Percentiles rank a stretch among this genome's conserved stretches.
phyloP scores from a whole-genome alignment of 1,140 invertebrate genomes.

The Zelostemma sp. region DNA sequence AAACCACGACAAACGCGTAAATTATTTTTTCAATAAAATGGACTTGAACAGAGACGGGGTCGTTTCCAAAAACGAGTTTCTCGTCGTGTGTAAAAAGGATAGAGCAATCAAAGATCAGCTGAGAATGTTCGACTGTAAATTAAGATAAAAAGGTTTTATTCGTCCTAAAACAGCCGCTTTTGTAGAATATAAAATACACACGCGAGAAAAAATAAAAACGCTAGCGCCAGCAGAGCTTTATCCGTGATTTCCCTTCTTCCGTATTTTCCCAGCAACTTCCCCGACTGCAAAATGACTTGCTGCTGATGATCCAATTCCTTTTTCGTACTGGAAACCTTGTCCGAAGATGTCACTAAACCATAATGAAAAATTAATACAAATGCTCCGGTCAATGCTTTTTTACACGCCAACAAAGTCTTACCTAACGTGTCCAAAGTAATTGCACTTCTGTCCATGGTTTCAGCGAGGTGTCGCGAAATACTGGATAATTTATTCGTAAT shows the following conservation, averaged over 20 bases:
- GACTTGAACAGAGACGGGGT: slow-evolving; percentile 58
- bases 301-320: slow-evolving; percentile 89
- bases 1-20: slow-evolving; percentile 54
- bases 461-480: slow-evolving; percentile 86
- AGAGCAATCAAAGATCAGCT: slow-evolving; percentile 50
- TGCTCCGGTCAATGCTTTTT: not conserved
- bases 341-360: slow-evolving; percentile 65
- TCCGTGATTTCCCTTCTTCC: slow-evolving; percentile 94
- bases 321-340: slow-evolving; percentile 77
- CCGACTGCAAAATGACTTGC: slow-evolving; percentile 87
- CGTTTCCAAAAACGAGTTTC: slow-evolving; percentile 59
- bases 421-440: slow-evolving; percentile 86
- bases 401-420: slow-evolving; percentile 38
- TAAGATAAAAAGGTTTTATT: slow-evolving; percentile 6
- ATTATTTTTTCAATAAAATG: slow-evolving; percentile 61
- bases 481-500: slow-evolving; percentile 87
- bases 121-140: slow-evolving; percentile 41
- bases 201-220: slow-evolving; percentile 91
- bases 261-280: slow-evolving; percentile 94
- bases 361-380: slow-evolving; percentile 7
- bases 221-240: slow-evolving; percentile 91
- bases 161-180: slow-evolving; percentile 83
- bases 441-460: slow-evolving; percentile 88
- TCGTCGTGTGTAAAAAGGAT: slow-evolving; percentile 57
- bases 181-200: slow-evolving; percentile 93